A percentile compares a stretch with the other conserved stretches of the same genome.
Conservation (phyloP, 2,888 invertebrate genomes). For the Callinectes sapidus region DNA sequence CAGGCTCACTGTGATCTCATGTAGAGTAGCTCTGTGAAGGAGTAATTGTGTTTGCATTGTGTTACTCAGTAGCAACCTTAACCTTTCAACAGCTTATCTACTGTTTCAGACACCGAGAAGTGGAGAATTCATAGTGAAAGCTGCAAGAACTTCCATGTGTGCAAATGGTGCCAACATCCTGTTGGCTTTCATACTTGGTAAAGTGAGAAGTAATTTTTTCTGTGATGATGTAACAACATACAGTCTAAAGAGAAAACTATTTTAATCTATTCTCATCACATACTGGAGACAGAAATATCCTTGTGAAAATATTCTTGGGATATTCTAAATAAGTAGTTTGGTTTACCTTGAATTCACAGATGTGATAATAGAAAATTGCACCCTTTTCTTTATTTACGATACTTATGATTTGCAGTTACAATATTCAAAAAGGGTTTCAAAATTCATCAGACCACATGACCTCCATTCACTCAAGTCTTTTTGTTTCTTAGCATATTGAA, state of each 20-base stretch:
- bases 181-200: neutral
- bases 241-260: neutral
- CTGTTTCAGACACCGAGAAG: conserved; percentile 64
- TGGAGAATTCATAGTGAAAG: conserved; percentile 60
- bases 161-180: neutral
- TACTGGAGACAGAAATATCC: too few relatives aligned
- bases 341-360: too few relatives aligned
- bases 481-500: too few relatives aligned
- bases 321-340: too few relatives aligned
- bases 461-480: too few relatives aligned
- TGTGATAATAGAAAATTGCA: too few relatives aligned
- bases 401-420: too few relatives aligned
- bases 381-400: too few relatives aligned
- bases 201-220: neutral
- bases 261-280: too few relatives aligned
- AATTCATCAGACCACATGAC: too few relatives aligned
- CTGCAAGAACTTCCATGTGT: neutral
- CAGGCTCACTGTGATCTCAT: neutral
- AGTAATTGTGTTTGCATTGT: neutral
- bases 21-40: neutral
- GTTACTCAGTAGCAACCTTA: neutral
- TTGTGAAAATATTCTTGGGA: too few relatives aligned
- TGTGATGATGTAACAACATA: neutral
- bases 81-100: neutral
- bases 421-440: too few relatives aligned